Evolutionary conservation across 2,113 vertebrate genomes (phyloP).

Genomic region (Laticauda laticaudata): DNA sequence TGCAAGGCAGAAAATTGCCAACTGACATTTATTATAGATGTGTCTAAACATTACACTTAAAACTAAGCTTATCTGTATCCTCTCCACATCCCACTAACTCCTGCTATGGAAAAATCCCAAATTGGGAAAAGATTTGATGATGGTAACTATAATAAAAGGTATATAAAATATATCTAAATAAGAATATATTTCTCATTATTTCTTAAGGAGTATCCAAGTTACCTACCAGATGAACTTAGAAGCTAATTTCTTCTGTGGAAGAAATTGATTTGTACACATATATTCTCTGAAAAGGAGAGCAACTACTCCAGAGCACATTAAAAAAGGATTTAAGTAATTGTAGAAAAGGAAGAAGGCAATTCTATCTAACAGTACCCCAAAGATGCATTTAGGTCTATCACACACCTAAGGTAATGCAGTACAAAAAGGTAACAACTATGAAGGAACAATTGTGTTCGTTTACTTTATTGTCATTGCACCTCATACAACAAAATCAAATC

Average conservation of each 20-base stretch:
- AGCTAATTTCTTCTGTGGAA: not conserved
- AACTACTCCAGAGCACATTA: not conserved
- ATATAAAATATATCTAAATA: not conserved
- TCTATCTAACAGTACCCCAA: not conserved
- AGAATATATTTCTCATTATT: not conserved
- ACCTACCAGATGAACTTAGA: too few species aligned
- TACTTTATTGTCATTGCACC: too few species aligned
- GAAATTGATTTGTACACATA: rapidly evolving
- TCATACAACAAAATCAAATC: too few species aligned
- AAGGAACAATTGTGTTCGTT: too few species aligned
- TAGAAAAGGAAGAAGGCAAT: not conserved
- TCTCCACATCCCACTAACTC: not conserved
- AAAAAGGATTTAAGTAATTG: not conserved
- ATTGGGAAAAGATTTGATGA: not conserved
- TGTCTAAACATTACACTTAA: not conserved
- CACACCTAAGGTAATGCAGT: not conserved
- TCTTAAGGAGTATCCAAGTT: not conserved
- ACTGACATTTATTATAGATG: not conserved
- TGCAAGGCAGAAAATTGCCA: not conserved
- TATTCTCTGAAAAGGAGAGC: not conserved
- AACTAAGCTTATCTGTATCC: not conserved
- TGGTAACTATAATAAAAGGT: not conserved
- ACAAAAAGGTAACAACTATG: not conserved
- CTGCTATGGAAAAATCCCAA: not conserved
- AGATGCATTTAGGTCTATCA: too few species aligned